phyloP scores from a whole-genome alignment of 2,797 vertebrate genomes.

The Siniperca undulata region DNA sequence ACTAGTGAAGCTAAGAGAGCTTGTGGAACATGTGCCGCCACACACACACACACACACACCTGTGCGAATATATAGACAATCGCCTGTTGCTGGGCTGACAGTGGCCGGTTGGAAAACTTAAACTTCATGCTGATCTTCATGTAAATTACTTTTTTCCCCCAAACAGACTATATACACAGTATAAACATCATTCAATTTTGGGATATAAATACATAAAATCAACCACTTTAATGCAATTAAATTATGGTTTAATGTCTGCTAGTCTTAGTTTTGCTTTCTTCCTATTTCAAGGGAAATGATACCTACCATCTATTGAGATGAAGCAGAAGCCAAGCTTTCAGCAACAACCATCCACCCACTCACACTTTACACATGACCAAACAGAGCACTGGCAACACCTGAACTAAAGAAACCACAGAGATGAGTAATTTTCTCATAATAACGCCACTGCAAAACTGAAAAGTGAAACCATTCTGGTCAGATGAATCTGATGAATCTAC shows the following conservation, averaged over 20 bases:
- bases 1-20: no score
- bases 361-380: conserved; percentile 34
- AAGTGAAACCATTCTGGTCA: conserved; percentile 20
- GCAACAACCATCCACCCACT: conserved; percentile 48
- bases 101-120: no score
- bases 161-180: no score
- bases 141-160: background rate
- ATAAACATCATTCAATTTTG: background rate
- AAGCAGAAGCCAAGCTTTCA: conserved; percentile 18
- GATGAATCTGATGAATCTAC: background rate
- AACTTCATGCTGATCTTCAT: background rate
- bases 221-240: background rate
- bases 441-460: conserved; percentile 4
- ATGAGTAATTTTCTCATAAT: conserved; percentile 10
- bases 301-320: background rate
- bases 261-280: background rate
- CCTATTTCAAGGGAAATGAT: conserved; percentile 33
- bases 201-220: background rate
- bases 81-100: no score
- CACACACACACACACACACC: no score
- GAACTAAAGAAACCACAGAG: conserved; percentile 18
- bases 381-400: conserved; percentile 41
- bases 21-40: no score
- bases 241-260: rapidly evolving
- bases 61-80: no score